Conservation (phyloP, 2,113 vertebrate genomes). For the Zeus faber region DNA sequence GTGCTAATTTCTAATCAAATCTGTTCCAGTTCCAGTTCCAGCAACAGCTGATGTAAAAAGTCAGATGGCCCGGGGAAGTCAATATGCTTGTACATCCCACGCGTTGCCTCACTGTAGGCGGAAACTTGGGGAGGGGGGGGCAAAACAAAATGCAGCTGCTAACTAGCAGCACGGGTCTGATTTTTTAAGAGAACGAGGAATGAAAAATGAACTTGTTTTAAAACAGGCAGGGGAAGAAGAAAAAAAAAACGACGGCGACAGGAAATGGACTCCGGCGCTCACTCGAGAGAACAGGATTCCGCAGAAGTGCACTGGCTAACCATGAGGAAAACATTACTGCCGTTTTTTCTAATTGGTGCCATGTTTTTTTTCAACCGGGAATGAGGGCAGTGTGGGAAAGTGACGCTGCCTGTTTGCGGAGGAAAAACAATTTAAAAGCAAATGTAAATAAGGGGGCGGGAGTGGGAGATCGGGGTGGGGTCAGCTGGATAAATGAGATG, state of each 20-base stretch:
- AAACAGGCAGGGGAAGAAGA: background rate
- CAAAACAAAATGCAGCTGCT: constrained; percentile 47
- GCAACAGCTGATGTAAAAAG: constrained; percentile 51
- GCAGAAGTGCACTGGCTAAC: constrained; percentile 88
- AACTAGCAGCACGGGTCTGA: constrained; percentile 9
- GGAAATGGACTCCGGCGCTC: constrained; percentile 89
- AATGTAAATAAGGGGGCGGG: too few relatives aligned
- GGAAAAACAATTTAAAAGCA: constrained; percentile 86
- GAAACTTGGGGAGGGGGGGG: constrained; percentile 27
- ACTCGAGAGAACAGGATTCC: constrained; percentile 90
- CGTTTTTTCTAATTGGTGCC: too few relatives aligned
- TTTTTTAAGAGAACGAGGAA: constrained; percentile 2
- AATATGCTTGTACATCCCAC: constrained; percentile 51
- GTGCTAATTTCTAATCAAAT: constrained; percentile 21
- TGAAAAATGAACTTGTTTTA: constrained; percentile 2
- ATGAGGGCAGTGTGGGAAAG: background rate
- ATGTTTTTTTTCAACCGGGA: background rate
- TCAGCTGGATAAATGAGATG: too few relatives aligned
- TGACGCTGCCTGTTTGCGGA: background rate
- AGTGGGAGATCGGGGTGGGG: too few relatives aligned
- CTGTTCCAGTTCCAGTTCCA: constrained; percentile 31
- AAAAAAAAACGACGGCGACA: background rate
- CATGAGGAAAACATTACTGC: constrained; percentile 87
- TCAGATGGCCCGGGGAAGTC: constrained; percentile 46
- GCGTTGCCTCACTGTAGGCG: constrained; percentile 42